Evolutionary conservation across 2,888 invertebrate genomes (phyloP), one percentile per base, ranked within the genome.

Genomic region (Sthenelais limicola): DNA sequence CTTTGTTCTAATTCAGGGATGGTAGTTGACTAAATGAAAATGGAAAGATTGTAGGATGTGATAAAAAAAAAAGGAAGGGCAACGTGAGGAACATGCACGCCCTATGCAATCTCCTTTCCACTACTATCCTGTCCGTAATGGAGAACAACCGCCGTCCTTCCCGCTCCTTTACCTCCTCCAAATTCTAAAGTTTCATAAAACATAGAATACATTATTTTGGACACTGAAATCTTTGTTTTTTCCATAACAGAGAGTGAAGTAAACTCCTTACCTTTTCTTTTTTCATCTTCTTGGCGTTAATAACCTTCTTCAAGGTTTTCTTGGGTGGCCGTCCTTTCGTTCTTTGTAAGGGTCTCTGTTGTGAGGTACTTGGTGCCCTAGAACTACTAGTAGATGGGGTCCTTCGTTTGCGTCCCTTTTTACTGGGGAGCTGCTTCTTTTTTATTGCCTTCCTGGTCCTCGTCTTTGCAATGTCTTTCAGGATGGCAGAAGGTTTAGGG

Each of bases 401-500:
- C 56, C 32, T 28, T 12, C 38, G 35, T 5, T 28, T 3, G 1
- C 62, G 38, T 4, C 62, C 38, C 38, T 21, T 12, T 21, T 38
- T 38, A 3, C 24, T 7, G 3, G 62, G 38, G 9, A 38, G 12
- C 15, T 38, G 15, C 38, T 38, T 38, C 38, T 62, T 62, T 7
- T 43, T 35, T 24, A 38, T 35, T 26, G 38, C 43, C 15, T 38
- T 15, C 21, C 43, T 62, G n/a, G n/a, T n/a, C 5, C 62, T 21
- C 1, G 62, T 62, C 24, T 43, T 21, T 12, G 62, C 62, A 9
- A 62, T 62, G 24, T 62, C 62, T 2, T 12, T 18, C 21, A 62
- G 62, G 38, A 38, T 62, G 38, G 62, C 43, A 43, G 62, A 62
- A 1, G 62, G 62, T 18, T 62, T 62, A 26, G 62, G 62, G 1